Evolutionary conservation across 2,888 invertebrate species (phyloP), one percentile per base, ranked within the genome.

Genomic region (Sphaeridia pumilis): DNA sequence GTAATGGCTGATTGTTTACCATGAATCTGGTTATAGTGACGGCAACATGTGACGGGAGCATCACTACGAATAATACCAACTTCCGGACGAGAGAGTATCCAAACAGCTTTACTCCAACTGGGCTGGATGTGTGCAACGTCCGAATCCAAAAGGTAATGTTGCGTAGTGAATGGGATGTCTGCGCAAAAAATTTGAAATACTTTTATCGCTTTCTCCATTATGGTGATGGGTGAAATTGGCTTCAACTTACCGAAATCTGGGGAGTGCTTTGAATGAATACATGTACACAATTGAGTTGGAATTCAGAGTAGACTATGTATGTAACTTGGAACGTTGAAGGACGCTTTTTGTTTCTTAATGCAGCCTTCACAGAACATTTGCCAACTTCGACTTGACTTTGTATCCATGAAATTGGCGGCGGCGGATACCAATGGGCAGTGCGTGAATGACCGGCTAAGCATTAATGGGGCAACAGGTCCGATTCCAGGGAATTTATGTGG

Each of bases 101-200:
- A 1, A 53, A 55, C 20, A 20, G 49, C 4, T 60, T 60, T 48
- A 52, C 34, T 20, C 61, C 63, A 3, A 27, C 38, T 34, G 61
- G 60, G 1, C 36, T 63, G n/a, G 63, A 63, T 55, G 54, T 63
- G 5, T 63, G 63, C 48, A 63, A 61, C 44, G 50, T 59, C 26
- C 56, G 61, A 4, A 50, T 63, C 14, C 58, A 58, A 55, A 61
- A 52, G 54, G 63, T 61, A 45, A 46, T 42, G 31, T 31, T 31
- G 31, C 31, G 31, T 7, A 14, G 31, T 10, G 14, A 31, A 31
- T 31, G 31, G 31, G 31, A 31, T 31, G 7, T 31, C n/a, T n/a
- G n/a, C n/a, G n/a, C n/a, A n/a, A n/a, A n/a, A n/a, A n/a, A n/a
- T n/a, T n/a, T n/a, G n/a, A n/a, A n/a, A n/a, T n/a, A n/a, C n/a